Percentiles rank a stretch among this genome's conserved stretches.
phyloP scores from a whole-genome alignment of 2,113 vertebrate genomes.

The Oreochromis spilurus region DNA sequence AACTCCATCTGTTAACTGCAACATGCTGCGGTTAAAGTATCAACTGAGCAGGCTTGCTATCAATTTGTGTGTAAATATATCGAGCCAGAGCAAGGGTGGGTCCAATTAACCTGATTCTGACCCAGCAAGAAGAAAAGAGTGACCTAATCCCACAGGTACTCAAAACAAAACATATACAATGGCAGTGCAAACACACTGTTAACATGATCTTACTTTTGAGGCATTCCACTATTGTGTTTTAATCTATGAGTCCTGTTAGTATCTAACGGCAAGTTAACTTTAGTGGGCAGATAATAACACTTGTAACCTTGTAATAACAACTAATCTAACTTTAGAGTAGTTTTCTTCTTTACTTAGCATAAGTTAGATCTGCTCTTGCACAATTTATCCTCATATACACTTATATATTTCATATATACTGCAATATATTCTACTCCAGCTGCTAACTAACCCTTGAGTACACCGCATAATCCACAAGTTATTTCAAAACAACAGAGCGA shows the following conservation, averaged over 20 bases:
- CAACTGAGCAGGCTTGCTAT: not conserved
- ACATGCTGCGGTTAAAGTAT: not conserved
- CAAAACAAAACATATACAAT: not conserved
- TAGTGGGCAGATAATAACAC: constrained; percentile 22
- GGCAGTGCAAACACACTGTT: not conserved
- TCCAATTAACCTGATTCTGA: constrained; percentile 10
- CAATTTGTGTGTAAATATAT: constrained; percentile 9
- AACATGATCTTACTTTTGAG: not conserved
- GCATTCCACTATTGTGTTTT: constrained; percentile 8
- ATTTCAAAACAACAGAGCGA: not conserved
- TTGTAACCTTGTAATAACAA: not conserved
- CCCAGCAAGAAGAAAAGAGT: not conserved
- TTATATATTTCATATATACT: not conserved
- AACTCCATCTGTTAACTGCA: constrained; percentile 29
- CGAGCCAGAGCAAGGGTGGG: not conserved
- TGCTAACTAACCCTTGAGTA: not conserved
- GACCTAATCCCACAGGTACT: not conserved
- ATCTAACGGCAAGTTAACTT: constrained; percentile 1
- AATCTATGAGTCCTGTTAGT: not conserved
- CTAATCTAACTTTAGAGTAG: not conserved
- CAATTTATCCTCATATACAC: not conserved
- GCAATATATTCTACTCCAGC: not conserved
- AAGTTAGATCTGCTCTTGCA: not conserved
- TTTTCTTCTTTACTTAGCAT: not conserved
- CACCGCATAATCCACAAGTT: not conserved